Conservation (phyloP, 2,888 invertebrate genomes). For the Cosmia pyralina region DNA sequence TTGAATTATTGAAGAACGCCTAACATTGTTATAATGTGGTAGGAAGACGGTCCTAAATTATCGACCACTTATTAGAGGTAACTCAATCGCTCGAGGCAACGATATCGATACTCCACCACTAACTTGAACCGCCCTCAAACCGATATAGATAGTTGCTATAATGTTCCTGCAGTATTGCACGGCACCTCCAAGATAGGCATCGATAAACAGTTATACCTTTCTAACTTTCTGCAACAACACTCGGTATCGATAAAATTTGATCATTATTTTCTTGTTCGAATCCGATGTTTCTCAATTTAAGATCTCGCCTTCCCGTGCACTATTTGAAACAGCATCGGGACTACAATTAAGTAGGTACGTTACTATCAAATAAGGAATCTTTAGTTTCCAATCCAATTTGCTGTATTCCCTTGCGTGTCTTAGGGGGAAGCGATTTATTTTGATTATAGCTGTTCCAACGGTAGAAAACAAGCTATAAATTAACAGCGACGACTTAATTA, state of each 20-base stretch:
- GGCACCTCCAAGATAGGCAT: slow-evolving; percentile 69
- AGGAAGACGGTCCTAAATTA: slow-evolving; percentile 80
- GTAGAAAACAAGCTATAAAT: slow-evolving; percentile 88
- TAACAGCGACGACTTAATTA: slow-evolving; percentile 88
- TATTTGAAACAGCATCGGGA: slow-evolving; percentile 52
- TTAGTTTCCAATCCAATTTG: slow-evolving; percentile 85
- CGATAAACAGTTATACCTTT: slow-evolving; percentile 69
- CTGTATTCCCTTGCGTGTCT: slow-evolving; percentile 86
- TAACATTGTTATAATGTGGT: slow-evolving; percentile 53
- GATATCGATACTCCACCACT: slow-evolving; percentile 70
- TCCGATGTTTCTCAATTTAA: slow-evolving; percentile 61
- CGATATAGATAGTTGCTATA: slow-evolving; percentile 62
- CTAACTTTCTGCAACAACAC: slow-evolving; percentile 62
- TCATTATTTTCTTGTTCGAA: slow-evolving; percentile 61
- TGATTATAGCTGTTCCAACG: slow-evolving; percentile 85
- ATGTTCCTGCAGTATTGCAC: slow-evolving; percentile 64
- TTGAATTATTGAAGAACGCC: slow-evolving; percentile 45
- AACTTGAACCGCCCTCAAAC: slow-evolving; percentile 54
- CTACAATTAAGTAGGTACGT: slow-evolving; percentile 65
- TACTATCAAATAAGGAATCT: slow-evolving; percentile 76
- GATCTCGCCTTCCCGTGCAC: slow-evolving; percentile 37
- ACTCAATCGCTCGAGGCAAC: slow-evolving; percentile 78
- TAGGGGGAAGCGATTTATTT: slow-evolving; percentile 85
- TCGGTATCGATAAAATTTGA: slow-evolving; percentile 60
- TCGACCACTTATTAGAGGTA: slow-evolving; percentile 79